Evolutionary conservation across 2,113 vertebrate genomes (phyloP), one percentile per base, ranked within the genome.

Genomic region (Phyllostomus hastatus): DNA sequence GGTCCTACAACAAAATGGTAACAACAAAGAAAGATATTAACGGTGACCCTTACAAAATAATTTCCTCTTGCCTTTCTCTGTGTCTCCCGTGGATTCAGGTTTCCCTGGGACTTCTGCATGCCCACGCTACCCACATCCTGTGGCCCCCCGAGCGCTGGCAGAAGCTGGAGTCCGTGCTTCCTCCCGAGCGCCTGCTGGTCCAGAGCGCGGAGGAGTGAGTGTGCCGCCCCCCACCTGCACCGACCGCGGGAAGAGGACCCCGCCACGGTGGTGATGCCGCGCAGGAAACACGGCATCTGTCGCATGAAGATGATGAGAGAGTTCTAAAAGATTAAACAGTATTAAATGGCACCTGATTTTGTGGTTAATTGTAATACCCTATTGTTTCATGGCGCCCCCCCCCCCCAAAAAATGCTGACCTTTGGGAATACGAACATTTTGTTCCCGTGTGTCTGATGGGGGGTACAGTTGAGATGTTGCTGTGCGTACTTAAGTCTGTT

Each of bases 131-230:
- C 50, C 98, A 99, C 76, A 99, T 99, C 57, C 97, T 99, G n/a
- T 99, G 98, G 99, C 99, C 98, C 66, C 99, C 99, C 0, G 95
- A 95, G 0, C 98, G 98, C 91, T 99, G 99, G 99, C 98, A 98
- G 95, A 98, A 97, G 82, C n/a, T 99, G n/a, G 82, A 98, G n/a
- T 95, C 98, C 0, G 5, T 96, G 72, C 96, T 99, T 0, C 98
- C 98, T 87, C 98, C 98, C 0, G 98, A 99, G 81, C 98, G 98
- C 52, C 96, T 84, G 41, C 98, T 97, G 0, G 75, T 98, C 12
- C 97, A 86, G 9, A 97, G 17, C 7, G 95, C 97, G 46, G 88
- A 98, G 0, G 88, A 98, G 1, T 98, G 83, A 98, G 59, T 24
- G 1, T 24, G 26, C 61, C 28, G 4, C 66, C 4, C n/a, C 33